Conservation (phyloP, 1,140 invertebrate genomes). For the Plutomurus gul region DNA sequence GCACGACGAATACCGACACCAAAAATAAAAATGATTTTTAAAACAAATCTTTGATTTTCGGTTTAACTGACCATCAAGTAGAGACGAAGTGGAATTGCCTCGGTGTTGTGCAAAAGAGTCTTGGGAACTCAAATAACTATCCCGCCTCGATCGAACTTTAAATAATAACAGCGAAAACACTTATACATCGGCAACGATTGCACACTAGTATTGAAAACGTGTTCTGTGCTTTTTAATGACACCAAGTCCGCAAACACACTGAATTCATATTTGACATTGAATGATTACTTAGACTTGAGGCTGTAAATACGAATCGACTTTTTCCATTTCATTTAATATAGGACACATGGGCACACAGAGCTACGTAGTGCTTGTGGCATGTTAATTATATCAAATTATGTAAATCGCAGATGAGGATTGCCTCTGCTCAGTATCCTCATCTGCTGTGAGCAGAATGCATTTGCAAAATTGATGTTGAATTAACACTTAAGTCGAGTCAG, state of each 20-base stretch:
- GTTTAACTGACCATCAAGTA: slow-evolving; percentile 52
- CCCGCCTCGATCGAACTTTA: slow-evolving; percentile 49
- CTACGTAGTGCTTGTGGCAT: too few species aligned
- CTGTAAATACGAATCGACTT: too few species aligned
- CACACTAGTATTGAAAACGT: too few species aligned
- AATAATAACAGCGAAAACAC: background rate
- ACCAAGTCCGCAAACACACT: too few species aligned
- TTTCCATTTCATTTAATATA: too few species aligned
- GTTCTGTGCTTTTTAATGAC: too few species aligned
- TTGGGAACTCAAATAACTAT: slow-evolving; percentile 52
- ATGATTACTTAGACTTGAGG: too few species aligned
- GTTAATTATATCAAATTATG: background rate
- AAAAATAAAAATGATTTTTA: background rate
- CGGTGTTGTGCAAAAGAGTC: slow-evolving; percentile 47
- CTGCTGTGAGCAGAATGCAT: background rate
- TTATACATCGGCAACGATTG: too few species aligned
- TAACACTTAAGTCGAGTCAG: background rate
- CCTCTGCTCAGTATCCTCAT: background rate
- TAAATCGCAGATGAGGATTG: background rate
- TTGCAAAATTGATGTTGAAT: background rate
- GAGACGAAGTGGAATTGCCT: slow-evolving; percentile 52
- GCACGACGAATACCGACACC: background rate
- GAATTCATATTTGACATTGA: too few species aligned
- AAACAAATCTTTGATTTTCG: background rate
- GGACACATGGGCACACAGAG: too few species aligned